These are phyloP conservation scores for Epiblema foenella DNA, from an alignment of 2,888 invertebrate genomes.

Conservation along the genomic window DNA sequence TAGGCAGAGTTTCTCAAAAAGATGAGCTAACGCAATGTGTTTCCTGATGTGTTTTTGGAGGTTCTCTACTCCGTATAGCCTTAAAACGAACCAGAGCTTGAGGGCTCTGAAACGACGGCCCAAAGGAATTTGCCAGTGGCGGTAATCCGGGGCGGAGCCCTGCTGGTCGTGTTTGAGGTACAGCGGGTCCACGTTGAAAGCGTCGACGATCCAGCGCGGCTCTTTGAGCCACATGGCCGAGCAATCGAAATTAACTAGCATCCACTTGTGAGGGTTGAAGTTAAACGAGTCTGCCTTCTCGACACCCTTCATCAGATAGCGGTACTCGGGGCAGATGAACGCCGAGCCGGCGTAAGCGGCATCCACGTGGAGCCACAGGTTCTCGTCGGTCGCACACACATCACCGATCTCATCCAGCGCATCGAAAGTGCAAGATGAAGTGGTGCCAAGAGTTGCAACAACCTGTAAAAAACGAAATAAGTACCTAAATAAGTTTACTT, in stretches of 20 bases:
- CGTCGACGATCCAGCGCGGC: constrained; percentile 95
- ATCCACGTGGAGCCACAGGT: constrained; percentile 97
- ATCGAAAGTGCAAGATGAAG: constrained; percentile 98
- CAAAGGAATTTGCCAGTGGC: constrained; percentile 98
- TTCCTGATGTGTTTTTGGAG: constrained; percentile 94
- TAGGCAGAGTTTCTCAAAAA: constrained; percentile 92
- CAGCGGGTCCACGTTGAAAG: constrained; percentile 98
- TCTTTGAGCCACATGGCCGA: constrained; percentile 98
- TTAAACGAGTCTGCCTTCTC: constrained; percentile 98
- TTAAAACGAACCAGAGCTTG: constrained; percentile 97
- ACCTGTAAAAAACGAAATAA: constrained; percentile 79
- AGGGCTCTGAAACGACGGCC: constrained; percentile 96
- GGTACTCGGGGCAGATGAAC: constrained; percentile 98
- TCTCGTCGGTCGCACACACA: constrained; percentile 89
- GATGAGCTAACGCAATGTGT: constrained; percentile 93
- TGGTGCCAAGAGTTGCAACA: constrained; percentile 96
- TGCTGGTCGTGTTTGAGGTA: constrained; percentile 98
- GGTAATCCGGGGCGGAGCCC: constrained; percentile 95
- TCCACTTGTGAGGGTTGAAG: constrained; percentile 99
- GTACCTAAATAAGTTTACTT: background rate
- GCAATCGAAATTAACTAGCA: constrained; percentile 99
- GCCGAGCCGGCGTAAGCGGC: constrained; percentile 98
- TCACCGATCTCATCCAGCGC: constrained; percentile 94
- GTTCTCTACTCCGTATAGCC: constrained; percentile 95
- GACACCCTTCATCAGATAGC: constrained; percentile 94